Conservation (phyloP, 1,140 invertebrate species). For the Polyergus mexicanus region DNA sequence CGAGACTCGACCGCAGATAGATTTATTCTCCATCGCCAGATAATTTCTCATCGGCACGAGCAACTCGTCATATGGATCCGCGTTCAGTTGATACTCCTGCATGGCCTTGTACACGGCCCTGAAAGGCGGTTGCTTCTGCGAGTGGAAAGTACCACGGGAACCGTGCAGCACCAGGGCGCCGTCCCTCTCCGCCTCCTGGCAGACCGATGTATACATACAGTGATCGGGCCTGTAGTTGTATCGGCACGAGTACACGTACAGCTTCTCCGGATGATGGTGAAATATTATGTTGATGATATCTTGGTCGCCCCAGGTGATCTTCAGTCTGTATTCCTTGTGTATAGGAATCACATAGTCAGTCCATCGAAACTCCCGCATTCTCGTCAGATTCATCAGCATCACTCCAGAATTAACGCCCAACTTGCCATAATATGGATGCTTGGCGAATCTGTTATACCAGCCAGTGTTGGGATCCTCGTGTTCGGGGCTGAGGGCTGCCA, state of each 20-base stretch:
- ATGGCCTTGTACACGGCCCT: constrained; percentile 91
- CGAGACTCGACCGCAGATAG: constrained; percentile 86
- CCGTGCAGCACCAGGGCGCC: constrained; percentile 96
- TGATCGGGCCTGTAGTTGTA: constrained; percentile 98
- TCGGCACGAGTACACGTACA: constrained; percentile 94
- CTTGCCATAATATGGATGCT: constrained; percentile 97
- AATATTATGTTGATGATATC: constrained; percentile 99
- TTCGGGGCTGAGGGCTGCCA: constrained; percentile 95
- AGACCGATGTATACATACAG: constrained; percentile 97
- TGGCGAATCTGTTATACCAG: constrained; percentile 98
- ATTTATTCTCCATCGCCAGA: constrained; percentile 82
- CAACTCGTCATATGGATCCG: constrained; percentile 85
- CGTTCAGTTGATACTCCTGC: constrained; percentile 88
- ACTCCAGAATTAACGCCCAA: constrained; percentile 98
- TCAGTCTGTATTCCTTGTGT: constrained; percentile 93
- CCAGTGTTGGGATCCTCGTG: constrained; percentile 96
- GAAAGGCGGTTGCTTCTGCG: constrained; percentile 95
- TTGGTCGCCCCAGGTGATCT: constrained; percentile 99
- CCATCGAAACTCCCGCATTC: constrained; percentile 95
- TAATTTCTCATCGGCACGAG: constrained; percentile 85
- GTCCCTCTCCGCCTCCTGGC: constrained; percentile 90
- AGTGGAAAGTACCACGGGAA: constrained; percentile 94
- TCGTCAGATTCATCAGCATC: constrained; percentile 98
- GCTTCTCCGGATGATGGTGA: constrained; percentile 94
- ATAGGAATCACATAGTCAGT: constrained; percentile 93